Base-by-base conservation (phyloP, 1,140 invertebrate genomes). In the Metaphire vulgaris region DNA sequence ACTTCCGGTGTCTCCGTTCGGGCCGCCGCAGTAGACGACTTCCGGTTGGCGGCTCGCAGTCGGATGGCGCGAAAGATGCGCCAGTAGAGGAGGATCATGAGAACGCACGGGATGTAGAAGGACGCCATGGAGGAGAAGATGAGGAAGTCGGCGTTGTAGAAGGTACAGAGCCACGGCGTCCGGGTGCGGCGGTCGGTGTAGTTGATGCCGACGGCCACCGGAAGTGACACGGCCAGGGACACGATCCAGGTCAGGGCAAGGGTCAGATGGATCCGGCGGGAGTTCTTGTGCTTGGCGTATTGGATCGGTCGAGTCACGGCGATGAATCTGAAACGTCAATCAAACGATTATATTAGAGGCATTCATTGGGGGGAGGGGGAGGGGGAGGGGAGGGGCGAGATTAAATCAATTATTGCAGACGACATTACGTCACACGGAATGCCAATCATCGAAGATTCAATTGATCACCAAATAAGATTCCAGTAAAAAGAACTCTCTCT, bases 241-340 rank as follows among this genome's bases (percentile, higher is more conserved):
- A 97, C 92, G 78, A 92, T 89, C 96, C 96, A 98, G 30, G 96
- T 94, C 75, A 97, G 87, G 33, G 91, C 89, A 82, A 98, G 98
- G 75, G 94, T 97, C 83, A 96, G 84, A 90, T 92, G 93, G 33
- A 97, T 94, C 77, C 96, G 89, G 72, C 91, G 89, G 87, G 93
- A 95, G 88, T 94, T 96, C 88, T 96, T 95, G 88, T 97, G 95
- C 83, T 96, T 96, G 68, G 94, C 93, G 88, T 98, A 98, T 87
- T 96, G 95, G 85, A 98, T 96, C 82, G 96, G 96, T 86, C 95
- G 92, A 33, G 95, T 97, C 75, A 98, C 95, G 75, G 96, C 96
- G 82, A 97, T 97, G 87, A 95, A 98, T 89, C 96, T 96, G 88
- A 56, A 56, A 56, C n/a, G n/a, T n/a, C n/a, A n/a, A n/a, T n/a